These are phyloP conservation scores for Zosterops pallidus DNA, from an alignment of 2,113 vertebrate species.

Conservation along the genomic window DNA sequence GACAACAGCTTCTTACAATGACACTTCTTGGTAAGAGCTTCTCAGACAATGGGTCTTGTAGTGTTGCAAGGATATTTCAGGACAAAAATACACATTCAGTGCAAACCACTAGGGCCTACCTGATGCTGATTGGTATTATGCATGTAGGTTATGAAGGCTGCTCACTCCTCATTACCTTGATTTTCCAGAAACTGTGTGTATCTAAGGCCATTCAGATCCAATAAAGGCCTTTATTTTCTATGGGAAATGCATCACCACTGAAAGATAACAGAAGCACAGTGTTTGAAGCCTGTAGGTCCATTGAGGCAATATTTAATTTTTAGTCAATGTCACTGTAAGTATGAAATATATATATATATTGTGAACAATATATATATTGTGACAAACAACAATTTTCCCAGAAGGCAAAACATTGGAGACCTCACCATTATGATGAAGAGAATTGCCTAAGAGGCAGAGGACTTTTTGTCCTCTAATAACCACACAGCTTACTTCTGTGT, in stretches of 20 bases:
- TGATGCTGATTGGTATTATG: background rate
- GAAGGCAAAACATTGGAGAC: background rate
- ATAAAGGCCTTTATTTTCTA: background rate
- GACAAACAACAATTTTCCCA: background rate
- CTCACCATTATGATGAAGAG: background rate
- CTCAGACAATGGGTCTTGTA: background rate
- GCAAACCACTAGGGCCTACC: background rate
- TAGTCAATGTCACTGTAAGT: background rate
- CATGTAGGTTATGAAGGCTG: background rate
- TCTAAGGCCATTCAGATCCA: background rate
- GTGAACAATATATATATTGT: too few relatives aligned
- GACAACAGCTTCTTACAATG: background rate
- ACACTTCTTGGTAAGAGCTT: background rate
- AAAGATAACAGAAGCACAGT: background rate
- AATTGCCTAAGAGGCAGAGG: background rate
- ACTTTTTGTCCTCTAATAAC: background rate
- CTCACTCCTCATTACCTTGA: background rate
- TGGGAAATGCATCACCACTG: background rate
- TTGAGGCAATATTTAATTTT: background rate
- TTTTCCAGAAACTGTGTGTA: background rate
- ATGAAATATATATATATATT: background rate
- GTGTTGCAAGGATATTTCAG: background rate
- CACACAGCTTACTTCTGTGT: background rate
- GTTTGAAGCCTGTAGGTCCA: background rate
- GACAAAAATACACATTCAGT: background rate